Evolutionary conservation across 2,888 invertebrate species (phyloP), one percentile per base, ranked within the genome.

Genomic region (Cosmorhoe ocellata): DNA sequence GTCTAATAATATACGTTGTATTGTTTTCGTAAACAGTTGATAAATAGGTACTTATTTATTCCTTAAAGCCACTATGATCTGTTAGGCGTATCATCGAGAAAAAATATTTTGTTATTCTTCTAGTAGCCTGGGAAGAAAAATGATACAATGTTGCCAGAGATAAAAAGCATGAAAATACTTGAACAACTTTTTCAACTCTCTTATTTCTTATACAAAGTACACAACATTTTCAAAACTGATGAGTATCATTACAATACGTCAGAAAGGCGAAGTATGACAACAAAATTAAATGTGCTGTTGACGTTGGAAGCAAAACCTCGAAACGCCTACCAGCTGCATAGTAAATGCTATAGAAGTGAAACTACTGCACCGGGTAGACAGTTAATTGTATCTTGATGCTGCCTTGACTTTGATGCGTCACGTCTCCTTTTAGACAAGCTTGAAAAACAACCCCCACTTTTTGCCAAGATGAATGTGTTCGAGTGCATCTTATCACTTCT

Each of bases 61-160:
- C n/a, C n/a, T n/a, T n/a, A n/a, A n/a, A n/a, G n/a, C n/a, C n/a
- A n/a, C n/a, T n/a, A n/a, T n/a, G n/a, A n/a, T n/a, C n/a, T n/a
- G n/a, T n/a, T n/a, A n/a, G n/a, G n/a, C n/a, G n/a, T n/a, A n/a
- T n/a, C 4, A 18, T 18, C 18, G 2, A 18, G 18, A 2, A 18
- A 8, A 27, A 1, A 11, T 24, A 36, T 22, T 24, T 42, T 27
- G 13, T 12, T 27, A 13, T 10, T 40, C 10, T 7, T 40, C 10
- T 7, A 42, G 31, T 12, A 31, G 39, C 46, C 39, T 46, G 46
- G 39, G 46, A 46, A 38, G 36, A 36, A 32, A 44, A 26, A 32
- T 18, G 7, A 7, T 45, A 45, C 45, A 45, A 38, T 12, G 45
- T 45, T 14, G 37, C 31, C 37, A 12, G 11, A n/a, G 34, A 12